Evolutionary conservation across 2,888 invertebrate genomes (phyloP).

Genomic region (Synanthedon myopaeformis): DNA sequence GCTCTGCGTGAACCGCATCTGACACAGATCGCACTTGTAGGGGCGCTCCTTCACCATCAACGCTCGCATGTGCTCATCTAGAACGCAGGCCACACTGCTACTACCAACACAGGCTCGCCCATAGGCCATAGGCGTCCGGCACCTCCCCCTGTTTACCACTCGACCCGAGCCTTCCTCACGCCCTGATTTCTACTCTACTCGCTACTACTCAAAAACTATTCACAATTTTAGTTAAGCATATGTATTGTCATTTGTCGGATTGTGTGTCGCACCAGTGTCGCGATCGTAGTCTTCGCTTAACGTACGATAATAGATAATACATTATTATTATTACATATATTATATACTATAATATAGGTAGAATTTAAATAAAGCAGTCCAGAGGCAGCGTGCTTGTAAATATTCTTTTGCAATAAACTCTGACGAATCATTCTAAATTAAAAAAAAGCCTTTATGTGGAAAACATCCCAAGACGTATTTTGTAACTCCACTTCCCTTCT

Average conservation of each 20-base stretch:
- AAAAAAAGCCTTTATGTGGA: too few relatives aligned
- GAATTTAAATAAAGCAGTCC: slow-evolving; percentile 25
- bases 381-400: slow-evolving; percentile 21
- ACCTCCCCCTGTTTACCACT: slow-evolving; percentile 67
- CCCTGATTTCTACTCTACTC: slow-evolving; percentile 51
- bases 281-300: slow-evolving; percentile 3
- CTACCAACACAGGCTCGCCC: slow-evolving; percentile 35
- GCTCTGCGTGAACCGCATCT: slow-evolving; percentile 79
- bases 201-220: slow-evolving; percentile 69
- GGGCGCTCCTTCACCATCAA: slow-evolving; percentile 71
- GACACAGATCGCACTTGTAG: slow-evolving; percentile 76
- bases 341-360: not conserved
- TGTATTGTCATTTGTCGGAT: slow-evolving; percentile 41
- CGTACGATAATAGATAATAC: slow-evolving; percentile 1
- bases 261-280: slow-evolving; percentile 55
- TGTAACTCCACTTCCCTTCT: too few relatives aligned
- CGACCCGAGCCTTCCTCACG: slow-evolving; percentile 57
- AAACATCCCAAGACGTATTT: too few relatives aligned
- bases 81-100: slow-evolving; percentile 47
- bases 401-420: too few relatives aligned
- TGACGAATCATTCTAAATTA: too few relatives aligned
- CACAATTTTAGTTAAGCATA: slow-evolving; percentile 51
- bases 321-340: slow-evolving; percentile 5
- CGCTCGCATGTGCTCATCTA: slow-evolving; percentile 69
- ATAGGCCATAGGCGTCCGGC: slow-evolving; percentile 20